A percentile compares a stretch with the other conserved stretches of the same genome.
Evolutionary conservation across 2,113 vertebrate genomes (phyloP).

Genomic region (Sphyrna mokarran): DNA sequence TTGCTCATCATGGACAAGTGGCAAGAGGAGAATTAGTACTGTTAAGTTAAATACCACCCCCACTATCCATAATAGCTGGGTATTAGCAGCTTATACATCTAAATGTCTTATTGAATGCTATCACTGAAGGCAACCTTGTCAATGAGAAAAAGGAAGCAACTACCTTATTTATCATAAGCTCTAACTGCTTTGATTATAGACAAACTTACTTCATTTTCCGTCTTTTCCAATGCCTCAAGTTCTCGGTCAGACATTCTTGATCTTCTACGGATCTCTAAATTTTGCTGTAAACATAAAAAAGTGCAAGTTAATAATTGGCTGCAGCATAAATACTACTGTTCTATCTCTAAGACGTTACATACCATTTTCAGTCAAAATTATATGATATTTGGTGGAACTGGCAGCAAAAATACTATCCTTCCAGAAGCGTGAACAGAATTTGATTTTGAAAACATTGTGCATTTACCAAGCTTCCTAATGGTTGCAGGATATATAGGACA

Average conservation of each 20-base stretch:
- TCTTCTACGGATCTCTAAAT: constrained; percentile 92
- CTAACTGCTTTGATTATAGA: background rate
- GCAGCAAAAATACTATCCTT: background rate
- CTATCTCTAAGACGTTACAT: background rate
- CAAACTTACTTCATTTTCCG: constrained; percentile 71
- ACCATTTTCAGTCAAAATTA: background rate
- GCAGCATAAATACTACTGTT: background rate
- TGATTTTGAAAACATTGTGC: background rate
- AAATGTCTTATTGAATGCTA: background rate
- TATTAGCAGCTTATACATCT: background rate
- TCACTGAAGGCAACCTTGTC: background rate
- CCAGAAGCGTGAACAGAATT: background rate
- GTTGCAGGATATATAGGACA: background rate
- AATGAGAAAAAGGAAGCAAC: too few relatives aligned
- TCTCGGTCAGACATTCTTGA: constrained; percentile 89
- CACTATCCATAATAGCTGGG: too few relatives aligned
- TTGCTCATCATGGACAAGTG: too few relatives aligned
- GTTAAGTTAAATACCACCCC: too few relatives aligned
- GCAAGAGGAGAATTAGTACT: too few relatives aligned
- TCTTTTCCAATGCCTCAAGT: constrained; percentile 83
- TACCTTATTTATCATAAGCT: background rate
- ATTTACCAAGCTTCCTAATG: background rate
- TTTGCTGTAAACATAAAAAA: constrained; percentile 71
- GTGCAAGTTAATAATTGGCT: background rate
- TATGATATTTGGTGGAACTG: background rate